These are phyloP conservation scores for Sturmia bella DNA, from an alignment of 2,888 invertebrate species.

Conservation along the genomic window DNA sequence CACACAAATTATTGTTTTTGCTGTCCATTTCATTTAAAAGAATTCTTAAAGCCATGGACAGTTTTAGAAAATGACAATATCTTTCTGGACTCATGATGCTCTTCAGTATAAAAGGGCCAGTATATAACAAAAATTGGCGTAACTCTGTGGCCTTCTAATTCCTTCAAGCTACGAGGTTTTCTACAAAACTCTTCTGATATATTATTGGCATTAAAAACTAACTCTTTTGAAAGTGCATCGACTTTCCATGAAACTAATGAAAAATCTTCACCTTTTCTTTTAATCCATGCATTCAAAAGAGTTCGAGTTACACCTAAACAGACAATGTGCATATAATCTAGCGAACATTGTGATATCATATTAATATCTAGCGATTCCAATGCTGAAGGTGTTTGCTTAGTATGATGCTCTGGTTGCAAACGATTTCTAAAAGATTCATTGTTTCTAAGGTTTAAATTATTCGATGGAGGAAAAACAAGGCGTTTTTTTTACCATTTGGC, in stretches of 20 bases:
- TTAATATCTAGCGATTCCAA: not conserved
- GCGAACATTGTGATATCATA: not conserved
- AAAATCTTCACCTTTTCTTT: too few species aligned
- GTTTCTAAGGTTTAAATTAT: too few species aligned
- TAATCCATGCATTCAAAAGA: not conserved
- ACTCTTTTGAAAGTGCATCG: not conserved
- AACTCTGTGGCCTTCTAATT: conserved; percentile 66
- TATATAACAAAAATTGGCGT: conserved; percentile 65
- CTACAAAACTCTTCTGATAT: not conserved
- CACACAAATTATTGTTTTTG: conserved; percentile 54
- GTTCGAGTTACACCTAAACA: not conserved
- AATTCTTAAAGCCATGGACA: conserved; percentile 66
- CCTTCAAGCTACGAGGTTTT: conserved; percentile 58
- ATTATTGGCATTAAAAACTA: conserved; percentile 3
- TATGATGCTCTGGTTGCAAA: too few species aligned
- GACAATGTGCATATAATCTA: not conserved
- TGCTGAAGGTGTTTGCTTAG: not conserved
- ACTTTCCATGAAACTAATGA: too few species aligned
- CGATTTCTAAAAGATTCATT: too few species aligned
- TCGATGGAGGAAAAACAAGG: too few species aligned
- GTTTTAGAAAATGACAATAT: conserved; percentile 64
- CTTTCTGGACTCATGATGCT: conserved; percentile 53
- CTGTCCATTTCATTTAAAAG: conserved; percentile 52
- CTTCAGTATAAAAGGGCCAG: conserved; percentile 62
- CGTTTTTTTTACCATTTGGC: conserved; percentile 25